A percentile compares a stretch with the other conserved stretches of the same genome.
Conservation (phyloP, 2,888 invertebrate genomes). For the Sympetrum striolatum region DNA sequence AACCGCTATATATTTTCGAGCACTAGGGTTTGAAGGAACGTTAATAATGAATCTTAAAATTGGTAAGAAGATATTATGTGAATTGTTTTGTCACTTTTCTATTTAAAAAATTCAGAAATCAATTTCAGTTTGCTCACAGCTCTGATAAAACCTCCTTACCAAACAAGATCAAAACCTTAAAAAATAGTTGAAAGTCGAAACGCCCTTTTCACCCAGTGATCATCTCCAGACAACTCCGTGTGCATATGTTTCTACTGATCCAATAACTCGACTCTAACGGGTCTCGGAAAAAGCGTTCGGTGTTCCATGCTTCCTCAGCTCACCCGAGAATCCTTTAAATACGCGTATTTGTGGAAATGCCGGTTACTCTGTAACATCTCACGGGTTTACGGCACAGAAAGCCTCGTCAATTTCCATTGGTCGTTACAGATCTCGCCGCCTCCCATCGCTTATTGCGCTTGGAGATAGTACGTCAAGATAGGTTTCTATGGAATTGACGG, state of each 20-base stretch:
- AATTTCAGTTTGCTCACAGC: no score
- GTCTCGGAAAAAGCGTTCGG: background rate
- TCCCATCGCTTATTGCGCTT: background rate
- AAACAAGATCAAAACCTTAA: no score
- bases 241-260: background rate
- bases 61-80: no score
- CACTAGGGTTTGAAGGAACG: no score
- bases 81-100: no score
- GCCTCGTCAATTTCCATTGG: background rate
- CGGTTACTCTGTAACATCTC: background rate
- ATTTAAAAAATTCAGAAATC: no score
- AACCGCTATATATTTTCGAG: no score
- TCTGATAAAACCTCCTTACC: no score
- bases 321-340: background rate
- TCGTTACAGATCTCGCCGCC: background rate
- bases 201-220: no score
- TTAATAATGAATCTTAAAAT: no score
- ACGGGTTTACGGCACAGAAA: background rate
- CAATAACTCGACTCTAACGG: background rate
- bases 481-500: conserved; percentile 14
- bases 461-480: conserved; percentile 33
- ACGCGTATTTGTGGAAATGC: background rate
- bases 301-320: background rate
- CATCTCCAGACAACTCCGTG: no score
- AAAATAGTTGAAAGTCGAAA: no score